Conservation (phyloP, 2,797 vertebrate genomes). For the Notolabrus celidotus region DNA sequence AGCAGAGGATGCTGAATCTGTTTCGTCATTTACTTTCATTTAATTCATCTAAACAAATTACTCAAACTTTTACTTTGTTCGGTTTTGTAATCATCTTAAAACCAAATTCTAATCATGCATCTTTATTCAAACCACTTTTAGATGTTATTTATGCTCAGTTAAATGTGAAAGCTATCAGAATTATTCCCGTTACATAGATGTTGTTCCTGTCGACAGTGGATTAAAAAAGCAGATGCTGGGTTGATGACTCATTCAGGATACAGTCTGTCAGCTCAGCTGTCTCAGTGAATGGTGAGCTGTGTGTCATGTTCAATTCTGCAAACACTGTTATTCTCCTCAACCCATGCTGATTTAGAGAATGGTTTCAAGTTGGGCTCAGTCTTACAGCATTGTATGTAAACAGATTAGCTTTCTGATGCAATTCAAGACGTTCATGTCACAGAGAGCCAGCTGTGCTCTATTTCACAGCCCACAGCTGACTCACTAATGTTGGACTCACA, state of each 20-base stretch:
- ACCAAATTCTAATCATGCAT: too few species aligned
- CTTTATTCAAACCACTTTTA: neutral
- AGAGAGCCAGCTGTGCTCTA: conserved; percentile 6
- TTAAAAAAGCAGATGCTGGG: neutral
- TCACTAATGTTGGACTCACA: conserved; percentile 11
- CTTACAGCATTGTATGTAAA: conserved; percentile 44
- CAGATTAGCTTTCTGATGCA: conserved; percentile 31
- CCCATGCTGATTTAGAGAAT: conserved; percentile 36
- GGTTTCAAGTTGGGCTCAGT: conserved; percentile 25
- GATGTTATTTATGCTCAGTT: neutral
- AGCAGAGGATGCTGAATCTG: too few species aligned
- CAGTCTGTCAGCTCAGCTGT: conserved; percentile 30
- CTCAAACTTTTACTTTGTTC: too few species aligned
- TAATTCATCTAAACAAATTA: too few species aligned
- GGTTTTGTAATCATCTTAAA: too few species aligned
- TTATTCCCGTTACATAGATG: neutral
- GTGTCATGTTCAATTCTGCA: conserved; percentile 21
- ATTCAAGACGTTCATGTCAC: conserved; percentile 9
- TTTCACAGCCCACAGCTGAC: conserved; percentile 33
- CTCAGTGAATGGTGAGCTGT: conserved; percentile 7
- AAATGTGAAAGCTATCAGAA: conserved; percentile 5
- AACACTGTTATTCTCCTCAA: conserved; percentile 13
- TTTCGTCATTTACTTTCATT: too few species aligned
- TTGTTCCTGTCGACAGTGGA: neutral
- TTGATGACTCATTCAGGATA: conserved; percentile 35